phyloP scores from a whole-genome alignment of 2,113 vertebrate species.

The Chrysochloris asiatica region DNA sequence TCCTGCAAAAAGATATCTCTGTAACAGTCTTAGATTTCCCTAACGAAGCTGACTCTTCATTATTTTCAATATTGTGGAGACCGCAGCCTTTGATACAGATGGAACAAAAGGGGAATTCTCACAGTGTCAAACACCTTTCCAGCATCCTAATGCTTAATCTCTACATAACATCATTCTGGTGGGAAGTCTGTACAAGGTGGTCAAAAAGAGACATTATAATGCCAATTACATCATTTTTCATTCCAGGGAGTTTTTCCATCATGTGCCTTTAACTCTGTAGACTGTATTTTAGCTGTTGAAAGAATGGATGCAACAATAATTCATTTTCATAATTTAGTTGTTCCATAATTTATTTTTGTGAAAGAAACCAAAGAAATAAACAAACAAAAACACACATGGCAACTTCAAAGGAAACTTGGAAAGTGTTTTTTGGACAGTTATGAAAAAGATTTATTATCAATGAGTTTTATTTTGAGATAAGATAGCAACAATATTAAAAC shows the following conservation, averaged over 20 bases:
- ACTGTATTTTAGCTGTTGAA: constrained; percentile 16
- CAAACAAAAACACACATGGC: neutral
- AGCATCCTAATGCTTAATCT: constrained; percentile 13
- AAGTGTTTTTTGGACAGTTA: neutral
- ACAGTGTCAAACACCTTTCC: constrained; percentile 11
- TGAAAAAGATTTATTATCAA: neutral
- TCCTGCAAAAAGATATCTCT: neutral
- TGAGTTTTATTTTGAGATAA: neutral
- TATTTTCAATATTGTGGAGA: constrained; percentile 16
- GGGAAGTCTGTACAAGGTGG: neutral
- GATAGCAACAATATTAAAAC: neutral
- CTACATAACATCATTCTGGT: constrained; percentile 12
- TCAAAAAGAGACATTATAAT: neutral
- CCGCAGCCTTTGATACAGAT: neutral
- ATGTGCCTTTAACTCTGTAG: constrained; percentile 2
- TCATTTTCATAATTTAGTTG: constrained; percentile 39
- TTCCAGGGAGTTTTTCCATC: no score
- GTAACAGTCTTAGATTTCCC: neutral
- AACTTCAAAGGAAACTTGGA: constrained; percentile 38
- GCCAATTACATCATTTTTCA: constrained; percentile 19
- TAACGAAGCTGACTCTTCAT: neutral
- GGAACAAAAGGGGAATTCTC: neutral
- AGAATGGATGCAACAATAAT: neutral
- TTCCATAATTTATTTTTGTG: neutral
- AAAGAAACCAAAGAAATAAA: constrained; percentile 56